Percentiles rank a stretch among this genome's conserved stretches.
phyloP scores from a whole-genome alignment of 2,113 vertebrate species.

The Lynx canadensis region DNA sequence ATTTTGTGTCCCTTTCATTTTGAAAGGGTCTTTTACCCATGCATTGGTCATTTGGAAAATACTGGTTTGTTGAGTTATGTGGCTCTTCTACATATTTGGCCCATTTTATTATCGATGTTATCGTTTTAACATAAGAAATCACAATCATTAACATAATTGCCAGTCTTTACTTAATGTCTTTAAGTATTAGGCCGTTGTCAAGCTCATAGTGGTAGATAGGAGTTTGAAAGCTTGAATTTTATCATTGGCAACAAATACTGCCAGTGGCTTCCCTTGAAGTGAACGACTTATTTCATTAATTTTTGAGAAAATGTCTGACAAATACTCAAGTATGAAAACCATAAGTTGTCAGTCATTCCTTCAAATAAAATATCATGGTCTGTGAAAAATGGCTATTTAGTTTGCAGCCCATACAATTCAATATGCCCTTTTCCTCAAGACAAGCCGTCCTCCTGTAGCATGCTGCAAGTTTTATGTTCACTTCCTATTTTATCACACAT shows the following conservation, averaged over 20 bases:
- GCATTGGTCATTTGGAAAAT: slow-evolving; percentile 17
- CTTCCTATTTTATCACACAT: not conserved
- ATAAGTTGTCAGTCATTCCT: slow-evolving; percentile 27
- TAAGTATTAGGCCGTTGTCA: not conserved
- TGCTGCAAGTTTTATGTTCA: not conserved
- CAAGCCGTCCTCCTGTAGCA: not conserved
- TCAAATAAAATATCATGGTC: slow-evolving; percentile 38
- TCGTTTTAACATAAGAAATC: not conserved
- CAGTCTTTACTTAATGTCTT: not conserved
- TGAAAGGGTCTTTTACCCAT: not conserved
- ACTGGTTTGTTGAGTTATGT: not conserved
- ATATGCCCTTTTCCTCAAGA: not conserved
- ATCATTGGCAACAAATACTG: slow-evolving; percentile 35
- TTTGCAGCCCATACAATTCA: not conserved
- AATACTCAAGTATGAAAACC: slow-evolving; percentile 37
- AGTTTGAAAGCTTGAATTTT: slow-evolving; percentile 50
- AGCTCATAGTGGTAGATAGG: not conserved
- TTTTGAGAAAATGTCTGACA: slow-evolving; percentile 58
- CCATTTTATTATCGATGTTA: not conserved
- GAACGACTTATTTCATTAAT: slow-evolving; percentile 44
- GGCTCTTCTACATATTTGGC: not conserved
- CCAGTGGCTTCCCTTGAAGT: slow-evolving; percentile 26
- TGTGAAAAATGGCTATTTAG: slow-evolving; percentile 18
- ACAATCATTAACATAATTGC: not conserved
- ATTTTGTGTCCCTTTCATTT: not conserved